Percentiles rank a stretch among this genome's conserved stretches.
These are phyloP conservation scores for Cinara cedri DNA, from an alignment of 2,888 invertebrate genomes.

Conservation along the genomic window DNA sequence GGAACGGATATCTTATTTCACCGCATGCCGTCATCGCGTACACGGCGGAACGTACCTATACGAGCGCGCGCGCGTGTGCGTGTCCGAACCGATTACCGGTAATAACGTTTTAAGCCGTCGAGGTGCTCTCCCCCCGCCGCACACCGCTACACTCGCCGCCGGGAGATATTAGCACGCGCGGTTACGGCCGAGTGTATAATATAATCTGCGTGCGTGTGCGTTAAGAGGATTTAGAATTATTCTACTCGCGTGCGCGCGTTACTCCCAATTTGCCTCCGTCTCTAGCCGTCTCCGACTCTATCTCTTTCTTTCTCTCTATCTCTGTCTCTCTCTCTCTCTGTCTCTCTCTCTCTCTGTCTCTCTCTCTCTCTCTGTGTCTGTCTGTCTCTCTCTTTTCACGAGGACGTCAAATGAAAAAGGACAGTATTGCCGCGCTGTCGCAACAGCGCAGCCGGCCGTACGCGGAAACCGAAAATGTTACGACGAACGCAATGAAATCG, in stretches of 20 bases:
- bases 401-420: too few species aligned
- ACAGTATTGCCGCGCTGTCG: too few species aligned
- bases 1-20: constrained; percentile 46
- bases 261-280: too few species aligned
- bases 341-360: neutral
- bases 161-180: constrained; percentile 18
- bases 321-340: neutral
- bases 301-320: neutral
- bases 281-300: neutral
- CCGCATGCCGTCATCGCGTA: too few species aligned
- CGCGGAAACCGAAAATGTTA: too few species aligned
- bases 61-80: neutral
- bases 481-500: too few species aligned
- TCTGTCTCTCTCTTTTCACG: neutral
- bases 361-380: neutral
- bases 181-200: constrained; percentile 16
- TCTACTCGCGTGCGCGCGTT: constrained; percentile 11
- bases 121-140: neutral
- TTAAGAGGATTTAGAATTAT: constrained; percentile 55
- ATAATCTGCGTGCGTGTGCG: neutral
- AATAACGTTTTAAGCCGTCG: constrained; percentile 55
- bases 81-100: constrained; percentile 55
- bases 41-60: too few species aligned
- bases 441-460: too few species aligned
- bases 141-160: neutral